Conservation (phyloP, 2,797 vertebrate genomes). For the Streptopelia turtur region DNA sequence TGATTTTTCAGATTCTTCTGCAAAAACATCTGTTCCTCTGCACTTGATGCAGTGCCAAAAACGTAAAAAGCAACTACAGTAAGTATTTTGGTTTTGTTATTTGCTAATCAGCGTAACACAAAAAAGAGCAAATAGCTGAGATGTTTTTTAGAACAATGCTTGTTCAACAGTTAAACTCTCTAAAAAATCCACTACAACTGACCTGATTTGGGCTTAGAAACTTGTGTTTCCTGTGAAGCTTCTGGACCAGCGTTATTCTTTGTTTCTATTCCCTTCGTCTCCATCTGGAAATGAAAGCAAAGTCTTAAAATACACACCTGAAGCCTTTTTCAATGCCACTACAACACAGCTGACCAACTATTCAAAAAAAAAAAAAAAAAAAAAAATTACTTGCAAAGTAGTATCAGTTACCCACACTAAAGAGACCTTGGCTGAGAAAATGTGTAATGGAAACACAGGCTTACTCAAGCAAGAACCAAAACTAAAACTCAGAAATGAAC, state of each 20-base stretch:
- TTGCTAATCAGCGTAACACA: background rate
- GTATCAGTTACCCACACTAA: background rate
- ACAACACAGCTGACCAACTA: background rate
- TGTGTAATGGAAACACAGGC: background rate
- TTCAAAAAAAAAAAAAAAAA: rapidly evolving
- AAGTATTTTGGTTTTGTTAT: background rate
- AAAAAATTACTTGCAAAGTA: background rate
- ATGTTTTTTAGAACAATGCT: background rate
- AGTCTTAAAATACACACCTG: background rate
- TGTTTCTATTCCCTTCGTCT: slow-evolving; percentile 81
- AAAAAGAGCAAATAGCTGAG: background rate
- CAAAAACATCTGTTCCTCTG: background rate
- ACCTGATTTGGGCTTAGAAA: slow-evolving; percentile 76
- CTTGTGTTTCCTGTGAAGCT: slow-evolving; percentile 71
- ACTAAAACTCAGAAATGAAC: background rate
- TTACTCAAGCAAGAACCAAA: background rate
- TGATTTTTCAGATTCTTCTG: background rate
- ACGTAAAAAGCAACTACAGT: background rate
- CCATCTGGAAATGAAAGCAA: slow-evolving; percentile 67
- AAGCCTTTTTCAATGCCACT: background rate
- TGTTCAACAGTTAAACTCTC: background rate
- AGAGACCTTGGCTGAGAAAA: background rate
- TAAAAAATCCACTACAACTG: background rate
- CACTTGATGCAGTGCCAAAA: background rate
- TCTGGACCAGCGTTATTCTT: slow-evolving; percentile 68